Base-by-base conservation (phyloP, 1,140 invertebrate genomes). In the Bemisia tabaci region DNA sequence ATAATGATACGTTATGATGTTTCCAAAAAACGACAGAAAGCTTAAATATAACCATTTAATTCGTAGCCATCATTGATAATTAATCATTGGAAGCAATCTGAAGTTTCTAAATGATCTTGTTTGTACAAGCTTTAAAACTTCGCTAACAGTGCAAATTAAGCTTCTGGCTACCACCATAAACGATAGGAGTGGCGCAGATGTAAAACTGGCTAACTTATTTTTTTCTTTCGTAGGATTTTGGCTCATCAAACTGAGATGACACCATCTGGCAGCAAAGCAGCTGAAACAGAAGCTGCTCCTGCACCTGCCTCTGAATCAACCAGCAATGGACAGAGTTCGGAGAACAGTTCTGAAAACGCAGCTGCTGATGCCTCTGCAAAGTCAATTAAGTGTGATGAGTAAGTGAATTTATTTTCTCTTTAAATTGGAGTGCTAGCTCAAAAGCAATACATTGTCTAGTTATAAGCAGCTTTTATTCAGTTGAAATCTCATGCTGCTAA, bases 331-430 rank as follows among this genome's bases (percentile, higher is more conserved):
- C 73, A 75, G 67, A 74, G 70, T 69, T n/a, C n/a, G n/a, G n/a
- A n/a, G n/a, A n/a, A n/a, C n/a, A 69, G 73, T 60, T 71, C 75
- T 78, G 70, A 71, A 72, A 60, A 68, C 22, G 70, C 72, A 63
- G 70, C 72, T n/a, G 70, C 72, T 22, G 65, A 68, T 60, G 39
- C 75, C 58, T 74, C 75, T 2, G 89, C 89, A 0, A 92, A 90
- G 73, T 95, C 92, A 5, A 82, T 94, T 17, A 94, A 92, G 81
- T 95, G 94, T 80, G 90, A 95, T 75, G 89, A 85, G 85, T 88
- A 81, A 78, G 83, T 80, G 60, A 67, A 26, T 60, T 22, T 61
- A n/a, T 59, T 22, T 33, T 26, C 22, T 21, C 11, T 48, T 60
- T 48, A 48, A n/a, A 48, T 67, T 65, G 24, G 63, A n/a, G 25